These are phyloP conservation scores for Pterocles burchelli DNA, from an alignment of 2,113 vertebrate genomes.

Conservation along the genomic window DNA sequence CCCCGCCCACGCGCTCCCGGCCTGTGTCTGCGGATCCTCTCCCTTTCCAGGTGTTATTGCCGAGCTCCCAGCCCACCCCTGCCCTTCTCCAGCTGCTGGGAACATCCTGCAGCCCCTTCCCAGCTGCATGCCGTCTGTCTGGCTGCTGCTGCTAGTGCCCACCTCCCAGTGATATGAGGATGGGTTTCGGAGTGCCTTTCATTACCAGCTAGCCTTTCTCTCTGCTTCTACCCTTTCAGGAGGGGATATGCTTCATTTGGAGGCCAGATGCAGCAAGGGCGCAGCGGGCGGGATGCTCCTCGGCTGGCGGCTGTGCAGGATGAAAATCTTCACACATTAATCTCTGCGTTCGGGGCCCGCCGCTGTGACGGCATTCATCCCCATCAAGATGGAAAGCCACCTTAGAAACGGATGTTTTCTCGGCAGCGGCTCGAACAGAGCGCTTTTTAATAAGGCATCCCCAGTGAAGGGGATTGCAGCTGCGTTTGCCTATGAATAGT, in stretches of 20 bases:
- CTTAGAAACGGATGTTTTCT: slow-evolving; percentile 25
- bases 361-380: neutral
- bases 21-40: neutral
- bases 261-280: neutral
- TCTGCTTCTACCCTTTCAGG: neutral
- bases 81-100: neutral
- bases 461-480: neutral
- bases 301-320: neutral
- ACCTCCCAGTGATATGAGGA: neutral
- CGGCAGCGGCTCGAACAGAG: neutral
- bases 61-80: neutral
- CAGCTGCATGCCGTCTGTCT: neutral
- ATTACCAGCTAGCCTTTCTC: neutral
- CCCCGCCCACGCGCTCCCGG: neutral
- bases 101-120: neutral
- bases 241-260: neutral
- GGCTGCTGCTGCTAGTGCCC: neutral
- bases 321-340: neutral
- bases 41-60: neutral
- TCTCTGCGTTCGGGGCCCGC: neutral
- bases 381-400: neutral
- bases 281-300: neutral
- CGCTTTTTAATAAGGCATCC: neutral
- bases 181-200: neutral
- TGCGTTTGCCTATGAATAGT: slow-evolving; percentile 48